phyloP scores from a whole-genome alignment of 1,140 invertebrate species.

The Aricia agestis region DNA sequence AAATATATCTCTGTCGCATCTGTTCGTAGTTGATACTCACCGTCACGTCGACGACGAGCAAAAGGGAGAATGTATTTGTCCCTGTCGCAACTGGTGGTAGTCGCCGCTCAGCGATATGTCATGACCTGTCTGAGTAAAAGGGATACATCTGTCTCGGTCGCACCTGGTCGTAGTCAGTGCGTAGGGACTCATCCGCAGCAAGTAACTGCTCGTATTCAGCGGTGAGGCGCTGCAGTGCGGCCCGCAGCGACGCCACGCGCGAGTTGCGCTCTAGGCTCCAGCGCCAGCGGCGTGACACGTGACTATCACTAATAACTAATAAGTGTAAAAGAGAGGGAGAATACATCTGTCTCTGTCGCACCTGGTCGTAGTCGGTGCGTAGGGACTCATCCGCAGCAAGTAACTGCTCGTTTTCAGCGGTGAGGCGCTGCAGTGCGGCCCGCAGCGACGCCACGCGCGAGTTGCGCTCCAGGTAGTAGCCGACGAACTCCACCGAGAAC shows the following conservation, averaged over 20 bases:
- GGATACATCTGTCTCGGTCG: background rate
- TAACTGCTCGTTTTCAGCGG: slow-evolving; percentile 84
- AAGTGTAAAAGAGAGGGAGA: no score
- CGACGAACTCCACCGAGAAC: slow-evolving; percentile 95
- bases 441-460: slow-evolving; percentile 87
- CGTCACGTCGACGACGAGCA: no score
- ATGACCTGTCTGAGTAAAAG: no score
- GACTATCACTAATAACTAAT: no score
- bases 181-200: slow-evolving; percentile 83
- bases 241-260: slow-evolving; percentile 86
- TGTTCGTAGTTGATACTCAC: no score
- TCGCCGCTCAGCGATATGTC: no score
- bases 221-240: slow-evolving; percentile 84
- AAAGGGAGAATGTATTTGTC: no score
- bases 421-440: slow-evolving; percentile 83
- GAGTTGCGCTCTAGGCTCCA: slow-evolving; percentile 35
- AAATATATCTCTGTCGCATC: no score
- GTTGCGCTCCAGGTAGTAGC: slow-evolving; percentile 93
- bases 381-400: slow-evolving; percentile 84
- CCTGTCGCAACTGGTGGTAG: no score
- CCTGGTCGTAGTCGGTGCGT: slow-evolving; percentile 86
- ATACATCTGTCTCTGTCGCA: slow-evolving; percentile 40
- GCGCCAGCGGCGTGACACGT: no score
- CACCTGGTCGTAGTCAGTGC: slow-evolving; percentile 87
- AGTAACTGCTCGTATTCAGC: slow-evolving; percentile 84